Base-by-base conservation (phyloP, 1,140 invertebrate species). In the Brachionus angularis region DNA sequence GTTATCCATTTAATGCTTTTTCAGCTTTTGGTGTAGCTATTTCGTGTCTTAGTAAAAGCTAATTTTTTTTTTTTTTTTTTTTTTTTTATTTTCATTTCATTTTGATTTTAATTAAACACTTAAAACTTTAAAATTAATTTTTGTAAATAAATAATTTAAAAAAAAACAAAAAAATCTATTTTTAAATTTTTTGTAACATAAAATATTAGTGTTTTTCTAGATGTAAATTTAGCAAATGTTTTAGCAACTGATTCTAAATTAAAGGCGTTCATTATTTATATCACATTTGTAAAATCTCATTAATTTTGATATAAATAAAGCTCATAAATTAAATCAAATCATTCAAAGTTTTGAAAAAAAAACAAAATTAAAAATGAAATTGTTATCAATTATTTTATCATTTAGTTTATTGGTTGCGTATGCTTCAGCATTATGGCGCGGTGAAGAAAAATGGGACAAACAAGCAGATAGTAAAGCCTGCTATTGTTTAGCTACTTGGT, bases 1-100 rank as follows among this genome's bases (percentile, higher is more conserved):
- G 21, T 64, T 64, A 64, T 64, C 61, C 61, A 8, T 64, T 64
- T 44, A 64, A 36, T 33, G 33, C 33, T 44, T 47, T 64, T 27
- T 46, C 61, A 42, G 61, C 61, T 42, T 64, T 64, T 33, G 61
- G 61, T 33, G 27, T 64, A 16, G 61, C 61, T 16, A 36, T 64
- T 25, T 64, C 61, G 14, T 64, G 61, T 47, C 18, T 64, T 10
- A 42, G 39, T 16, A 10, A 16, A 10, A 42, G 39, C 39, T 42
- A 42, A 16, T 10, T 42, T 42, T 42, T 42, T 10, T 16, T 42
- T 42, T 10, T 42, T n/a, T n/a, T n/a, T n/a, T n/a, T n/a, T n/a
- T n/a, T n/a, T n/a, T n/a, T n/a, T n/a, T n/a, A n/a, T n/a, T n/a
- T n/a, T n/a, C n/a, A n/a, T n/a, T n/a, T n/a, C n/a, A n/a, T n/a